Conservation (phyloP, 2,888 invertebrate species). For the Drosophila nigritarsus region DNA sequence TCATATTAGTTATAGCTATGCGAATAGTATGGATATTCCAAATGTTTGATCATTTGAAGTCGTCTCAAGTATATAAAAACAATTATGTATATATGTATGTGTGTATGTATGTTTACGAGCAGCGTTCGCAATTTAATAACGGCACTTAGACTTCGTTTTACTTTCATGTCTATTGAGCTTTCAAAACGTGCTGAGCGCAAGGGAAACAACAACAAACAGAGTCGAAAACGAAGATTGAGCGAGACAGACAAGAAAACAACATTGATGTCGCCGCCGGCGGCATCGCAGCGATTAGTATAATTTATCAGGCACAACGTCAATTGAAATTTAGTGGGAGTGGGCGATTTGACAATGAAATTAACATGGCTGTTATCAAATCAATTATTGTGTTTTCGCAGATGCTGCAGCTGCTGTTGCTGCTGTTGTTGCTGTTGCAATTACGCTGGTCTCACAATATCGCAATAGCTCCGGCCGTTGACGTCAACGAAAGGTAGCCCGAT, state of each 20-base stretch:
- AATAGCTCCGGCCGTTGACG: constrained; percentile 32
- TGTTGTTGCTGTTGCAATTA: constrained; percentile 5
- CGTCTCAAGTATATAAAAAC: not conserved
- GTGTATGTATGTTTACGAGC: not conserved
- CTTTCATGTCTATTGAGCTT: constrained; percentile 52
- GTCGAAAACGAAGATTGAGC: constrained; percentile 17
- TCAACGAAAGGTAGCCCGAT: constrained; percentile 28
- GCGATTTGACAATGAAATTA: constrained; percentile 64
- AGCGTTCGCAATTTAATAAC: constrained; percentile 53
- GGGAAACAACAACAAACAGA: constrained; percentile 19
- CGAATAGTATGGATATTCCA: not conserved
- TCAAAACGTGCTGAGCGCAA: constrained; percentile 36
- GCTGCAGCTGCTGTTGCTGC: constrained; percentile 24
- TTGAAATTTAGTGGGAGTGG: constrained; percentile 56
- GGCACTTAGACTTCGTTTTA: constrained; percentile 52
- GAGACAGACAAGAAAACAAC: constrained; percentile 12
- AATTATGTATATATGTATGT: not conserved
- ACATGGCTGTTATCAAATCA: constrained; percentile 67
- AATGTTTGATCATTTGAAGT: not conserved
- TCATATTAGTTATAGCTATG: not conserved
- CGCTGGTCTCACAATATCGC: constrained; percentile 24
- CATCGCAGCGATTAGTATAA: constrained; percentile 60
- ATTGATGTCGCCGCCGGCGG: constrained; percentile 12
- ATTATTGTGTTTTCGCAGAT: constrained; percentile 50
- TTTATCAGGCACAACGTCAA: constrained; percentile 71